Base-by-base conservation (phyloP, 1,140 invertebrate species). In the Branchinecta lindahli region DNA sequence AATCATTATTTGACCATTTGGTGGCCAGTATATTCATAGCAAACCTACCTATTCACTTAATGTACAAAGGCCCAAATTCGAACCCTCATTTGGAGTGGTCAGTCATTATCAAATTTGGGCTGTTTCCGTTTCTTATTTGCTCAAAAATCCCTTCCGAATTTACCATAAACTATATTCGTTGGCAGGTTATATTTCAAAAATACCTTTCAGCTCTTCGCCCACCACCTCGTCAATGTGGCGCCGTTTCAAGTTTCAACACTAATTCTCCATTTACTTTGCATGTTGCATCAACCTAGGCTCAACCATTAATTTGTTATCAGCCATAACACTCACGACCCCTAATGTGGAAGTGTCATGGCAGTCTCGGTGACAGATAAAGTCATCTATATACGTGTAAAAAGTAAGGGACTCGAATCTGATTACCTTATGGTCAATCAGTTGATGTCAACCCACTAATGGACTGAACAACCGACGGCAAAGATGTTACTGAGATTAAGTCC, bases 271-370 rank as follows among this genome's bases (percentile, higher is more conserved):
- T 61, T 61, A 61, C 52, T 20, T 61, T 61, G 18, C 52, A 61
- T 61, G 52, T 61, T 61, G 18, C 6, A 61, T 20, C 18, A 61
- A 20, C 12, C 52, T 61, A 12, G 18, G 52, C 12, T 20, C 52
- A 61, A 20, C 52, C 52, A 61, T 61, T 61, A 61, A 61, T 61
- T 20, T 61, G 18, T 61, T 61, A 61, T 61, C 52, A 61, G 52
- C 52, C 6, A 61, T 61, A 61, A 12, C 52, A 61, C 52, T 61
- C 18, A 15, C 1, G 52, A 15, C 12, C 18, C 18, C 18, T 12
- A 61, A 15, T 12, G 12, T 61, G 52, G 18, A 61, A 61, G 52
- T 61, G 52, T 61, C 52, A 20, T 61, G 12, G 52, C 52, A 20
- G 18, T 4, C 12, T 61, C 52, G 52, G 52, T 61, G 52, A 61